phyloP scores from a whole-genome alignment of 2,113 vertebrate species.

The Zosterops borbonicus region DNA sequence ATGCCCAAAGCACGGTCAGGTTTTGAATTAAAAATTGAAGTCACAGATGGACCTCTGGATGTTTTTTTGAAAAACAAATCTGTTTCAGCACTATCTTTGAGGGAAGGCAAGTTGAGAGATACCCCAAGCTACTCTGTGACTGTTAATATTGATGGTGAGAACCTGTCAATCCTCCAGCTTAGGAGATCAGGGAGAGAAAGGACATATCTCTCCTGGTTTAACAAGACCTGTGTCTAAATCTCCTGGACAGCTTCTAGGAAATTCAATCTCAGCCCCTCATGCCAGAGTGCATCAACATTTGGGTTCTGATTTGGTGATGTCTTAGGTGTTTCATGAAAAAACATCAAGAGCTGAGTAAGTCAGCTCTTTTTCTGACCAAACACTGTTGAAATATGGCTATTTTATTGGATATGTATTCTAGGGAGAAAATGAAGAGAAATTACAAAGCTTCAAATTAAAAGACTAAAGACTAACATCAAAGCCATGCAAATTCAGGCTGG shows the following conservation, averaged over 20 bases:
- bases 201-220: fast-evolving
- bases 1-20: not conserved
- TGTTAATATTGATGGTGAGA: not conserved
- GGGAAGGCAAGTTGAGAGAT: not conserved
- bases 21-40: not conserved
- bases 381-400: not conserved
- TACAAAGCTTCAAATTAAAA: not conserved
- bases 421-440: not conserved
- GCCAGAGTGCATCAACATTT: not conserved
- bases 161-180: not conserved
- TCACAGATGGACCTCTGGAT: not conserved
- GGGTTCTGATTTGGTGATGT: not conserved
- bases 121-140: not conserved
- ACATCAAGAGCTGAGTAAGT: not conserved
- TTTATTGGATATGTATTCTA: not conserved
- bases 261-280: not conserved
- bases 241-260: not conserved
- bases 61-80: not conserved
- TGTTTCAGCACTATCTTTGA: not conserved
- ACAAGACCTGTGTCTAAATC: not conserved
- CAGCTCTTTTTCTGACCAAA: not conserved
- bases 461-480: not conserved
- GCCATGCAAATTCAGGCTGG: not conserved
- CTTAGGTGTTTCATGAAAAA: not conserved
- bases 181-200: not conserved